These are phyloP conservation scores for Bovichtus variegatus DNA, from an alignment of 2,797 vertebrate genomes.

Conservation along the genomic window DNA sequence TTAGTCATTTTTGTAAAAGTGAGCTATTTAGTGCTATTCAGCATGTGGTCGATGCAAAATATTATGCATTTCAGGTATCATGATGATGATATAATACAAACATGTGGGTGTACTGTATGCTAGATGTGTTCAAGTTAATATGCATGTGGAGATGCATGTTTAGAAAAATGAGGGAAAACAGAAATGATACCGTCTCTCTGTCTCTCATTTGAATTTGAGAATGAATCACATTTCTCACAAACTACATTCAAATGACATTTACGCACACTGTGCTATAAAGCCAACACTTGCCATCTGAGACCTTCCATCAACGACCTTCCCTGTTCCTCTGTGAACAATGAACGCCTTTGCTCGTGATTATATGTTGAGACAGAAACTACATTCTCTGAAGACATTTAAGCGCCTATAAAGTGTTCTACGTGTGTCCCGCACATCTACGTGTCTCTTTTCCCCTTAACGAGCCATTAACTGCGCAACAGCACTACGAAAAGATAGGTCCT, in stretches of 20 bases:
- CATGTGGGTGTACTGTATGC: not conserved
- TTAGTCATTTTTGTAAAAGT: not conserved
- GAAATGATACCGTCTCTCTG: not conserved
- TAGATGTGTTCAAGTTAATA: conserved; percentile 7
- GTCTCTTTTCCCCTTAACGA: conserved; percentile 38
- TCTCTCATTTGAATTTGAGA: not conserved
- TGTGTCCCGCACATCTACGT: not conserved
- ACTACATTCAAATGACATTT: conserved; percentile 5
- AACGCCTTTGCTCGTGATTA: conserved; percentile 13
- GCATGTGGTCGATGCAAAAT: conserved; percentile 1
- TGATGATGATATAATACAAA: not conserved
- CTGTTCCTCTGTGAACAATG: not conserved
- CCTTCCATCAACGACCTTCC: conserved; percentile 1
- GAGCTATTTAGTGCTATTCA: conserved; percentile 3
- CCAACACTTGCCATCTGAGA: conserved; percentile 18
- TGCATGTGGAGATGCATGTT: not conserved
- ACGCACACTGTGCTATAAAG: not conserved
- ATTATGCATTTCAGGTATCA: not conserved
- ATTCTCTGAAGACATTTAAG: conserved; percentile 16
- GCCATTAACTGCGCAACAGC: conserved; percentile 40
- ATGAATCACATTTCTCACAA: not conserved
- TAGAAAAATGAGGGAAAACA: not conserved
- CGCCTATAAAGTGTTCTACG: not conserved
- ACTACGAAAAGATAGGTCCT: conserved; percentile 16
- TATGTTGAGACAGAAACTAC: not conserved